Evolutionary conservation across 2,888 invertebrate species (phyloP).

Genomic region (Heteropelma amictum): DNA sequence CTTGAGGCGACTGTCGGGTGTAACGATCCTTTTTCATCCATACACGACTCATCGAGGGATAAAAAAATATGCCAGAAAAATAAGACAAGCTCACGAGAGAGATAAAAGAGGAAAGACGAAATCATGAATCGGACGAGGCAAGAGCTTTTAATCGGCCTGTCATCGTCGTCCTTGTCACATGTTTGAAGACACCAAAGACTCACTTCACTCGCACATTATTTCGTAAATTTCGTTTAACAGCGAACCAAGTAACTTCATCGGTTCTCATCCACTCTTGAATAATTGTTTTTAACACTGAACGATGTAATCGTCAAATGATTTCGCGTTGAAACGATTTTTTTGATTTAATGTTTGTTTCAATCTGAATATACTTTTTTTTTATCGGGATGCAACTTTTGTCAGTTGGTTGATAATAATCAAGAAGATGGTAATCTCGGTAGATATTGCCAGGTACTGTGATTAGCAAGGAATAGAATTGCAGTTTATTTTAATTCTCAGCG

Average conservation of each 20-base stretch:
- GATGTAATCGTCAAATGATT: background rate
- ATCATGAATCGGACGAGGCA: background rate
- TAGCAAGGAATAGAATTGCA: background rate
- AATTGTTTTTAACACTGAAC: background rate
- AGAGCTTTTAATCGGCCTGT: background rate
- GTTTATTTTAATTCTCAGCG: conserved; percentile 24
- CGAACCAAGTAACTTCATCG: too few species aligned
- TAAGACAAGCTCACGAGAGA: background rate
- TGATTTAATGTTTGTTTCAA: background rate
- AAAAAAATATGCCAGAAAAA: background rate
- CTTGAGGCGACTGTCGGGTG: conserved; percentile 23
- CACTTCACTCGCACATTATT: background rate
- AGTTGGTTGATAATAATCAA: background rate
- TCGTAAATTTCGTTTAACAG: background rate
- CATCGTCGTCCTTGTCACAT: background rate
- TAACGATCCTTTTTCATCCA: background rate
- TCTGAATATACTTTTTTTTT: too few species aligned
- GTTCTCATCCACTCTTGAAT: too few species aligned
- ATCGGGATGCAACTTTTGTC: background rate
- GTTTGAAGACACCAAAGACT: background rate
- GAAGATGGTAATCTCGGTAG: background rate
- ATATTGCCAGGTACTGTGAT: too few species aligned
- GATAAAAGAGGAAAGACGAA: background rate
- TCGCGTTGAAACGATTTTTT: background rate
- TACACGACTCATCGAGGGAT: background rate